Base-by-base conservation (phyloP, 2,797 vertebrate genomes). In the Potorous gilbertii region DNA sequence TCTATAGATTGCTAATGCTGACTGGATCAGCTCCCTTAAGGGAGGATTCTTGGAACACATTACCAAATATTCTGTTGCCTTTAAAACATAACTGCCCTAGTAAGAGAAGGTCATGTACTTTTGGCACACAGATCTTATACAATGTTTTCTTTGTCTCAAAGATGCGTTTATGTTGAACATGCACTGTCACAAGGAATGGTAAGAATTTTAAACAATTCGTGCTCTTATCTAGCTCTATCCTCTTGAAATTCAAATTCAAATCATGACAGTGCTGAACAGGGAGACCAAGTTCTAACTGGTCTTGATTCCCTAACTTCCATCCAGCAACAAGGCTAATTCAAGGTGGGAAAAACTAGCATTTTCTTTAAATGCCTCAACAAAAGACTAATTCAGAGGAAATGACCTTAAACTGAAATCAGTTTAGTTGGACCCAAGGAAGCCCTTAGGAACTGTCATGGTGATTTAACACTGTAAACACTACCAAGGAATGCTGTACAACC, bases 21-120 rank as follows among this genome's bases (percentile, higher is more conserved):
- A 56, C 90, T 91, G 55, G 55, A 91, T 40, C 12, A 12, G 90
- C 91, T 95, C 93, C 96, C 28, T 91, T 55, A 89, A 74, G 55
- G 93, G 55, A 74, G 93, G 74, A 81, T 94, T 94, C 92, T n/a
- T 89, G 94, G 90, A 96, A 90, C 24, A 59, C 29, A 66, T 93
- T 96, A 93, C 56, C 66, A 97, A 96, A 93, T 92, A 96, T 81
- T 95, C 93, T 95, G 89, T 59, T 94, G 59, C 95, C 93, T 96
- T 95, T 50, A 94, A 95, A 96, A 90, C 56, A 62, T 91, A 96
- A 95, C 21, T 96, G 93, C 90, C 59, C 90, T 95, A 57, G 3
- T 12, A 81, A 89, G 92, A 96, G 91, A 97, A 96, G 95, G 90
- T 87, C 93, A 31, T 54, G 28, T 50, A 40, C 92, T 90, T 81